These are phyloP conservation scores for Agrypnus murinus DNA, from an alignment of 2,888 invertebrate genomes.

Conservation along the genomic window DNA sequence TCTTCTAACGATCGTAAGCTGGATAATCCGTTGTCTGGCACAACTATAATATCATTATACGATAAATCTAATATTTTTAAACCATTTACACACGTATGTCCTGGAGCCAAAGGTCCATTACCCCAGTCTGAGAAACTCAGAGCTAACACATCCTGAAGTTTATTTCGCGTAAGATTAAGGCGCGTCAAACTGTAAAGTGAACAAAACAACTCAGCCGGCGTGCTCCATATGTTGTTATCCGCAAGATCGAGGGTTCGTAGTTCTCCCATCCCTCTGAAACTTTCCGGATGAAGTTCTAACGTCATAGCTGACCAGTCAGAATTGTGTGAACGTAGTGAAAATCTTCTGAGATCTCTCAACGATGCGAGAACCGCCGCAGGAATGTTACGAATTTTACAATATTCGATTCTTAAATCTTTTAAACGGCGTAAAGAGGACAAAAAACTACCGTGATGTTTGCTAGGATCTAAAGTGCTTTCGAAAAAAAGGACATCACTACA, in stretches of 20 bases:
- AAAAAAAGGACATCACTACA: slow-evolving; percentile 85
- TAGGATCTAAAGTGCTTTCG: slow-evolving; percentile 79
- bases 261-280: slow-evolving; percentile 80
- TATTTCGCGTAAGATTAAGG: slow-evolving; percentile 84
- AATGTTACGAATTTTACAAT: slow-evolving; percentile 85
- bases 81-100: slow-evolving; percentile 78
- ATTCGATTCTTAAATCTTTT: slow-evolving; percentile 81
- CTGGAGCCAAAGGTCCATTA: slow-evolving; percentile 76
- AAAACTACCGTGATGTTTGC: slow-evolving; percentile 71
- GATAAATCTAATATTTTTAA: slow-evolving; percentile 84
- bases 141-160: slow-evolving; percentile 85
- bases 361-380: slow-evolving; percentile 81
- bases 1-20: slow-evolving; percentile 81
- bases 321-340: slow-evolving; percentile 84
- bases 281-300: slow-evolving; percentile 82
- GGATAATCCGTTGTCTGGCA: slow-evolving; percentile 83
- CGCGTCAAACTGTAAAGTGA: slow-evolving; percentile 80
- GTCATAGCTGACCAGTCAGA: slow-evolving; percentile 88
- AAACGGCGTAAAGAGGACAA: slow-evolving; percentile 78
- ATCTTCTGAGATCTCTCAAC: slow-evolving; percentile 78
- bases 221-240: slow-evolving; percentile 85
- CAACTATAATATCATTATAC: slow-evolving; percentile 80
- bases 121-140: slow-evolving; percentile 85
- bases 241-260: slow-evolving; percentile 81
- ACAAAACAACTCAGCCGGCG: slow-evolving; percentile 83